Percentiles rank a stretch among this genome's conserved stretches.
These are phyloP conservation scores for Squalus acanthias DNA, from an alignment of 2,797 vertebrate genomes.

Conservation along the genomic window DNA sequence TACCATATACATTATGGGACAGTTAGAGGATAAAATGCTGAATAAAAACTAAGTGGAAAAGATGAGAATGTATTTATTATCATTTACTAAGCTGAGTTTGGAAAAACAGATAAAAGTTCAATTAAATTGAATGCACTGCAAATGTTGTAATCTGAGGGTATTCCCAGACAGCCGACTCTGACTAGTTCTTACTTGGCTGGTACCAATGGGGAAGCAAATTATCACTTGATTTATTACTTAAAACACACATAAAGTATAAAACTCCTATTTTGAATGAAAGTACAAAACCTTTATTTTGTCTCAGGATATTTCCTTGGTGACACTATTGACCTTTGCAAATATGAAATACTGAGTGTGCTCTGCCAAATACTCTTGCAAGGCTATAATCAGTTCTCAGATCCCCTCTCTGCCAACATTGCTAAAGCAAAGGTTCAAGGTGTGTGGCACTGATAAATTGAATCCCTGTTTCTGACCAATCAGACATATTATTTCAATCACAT, in stretches of 20 bases:
- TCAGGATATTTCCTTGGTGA: not conserved
- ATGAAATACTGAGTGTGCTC: not conserved
- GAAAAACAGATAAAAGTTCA: conserved; percentile 13
- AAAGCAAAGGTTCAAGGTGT: conserved; percentile 10
- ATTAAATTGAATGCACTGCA: not conserved
- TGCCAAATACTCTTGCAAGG: not conserved
- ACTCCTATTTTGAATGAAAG: not conserved
- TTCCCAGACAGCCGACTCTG: not conserved
- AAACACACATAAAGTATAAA: not conserved
- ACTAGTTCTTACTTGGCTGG: not conserved
- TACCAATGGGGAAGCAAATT: not conserved
- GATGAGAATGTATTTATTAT: not conserved
- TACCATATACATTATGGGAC: not conserved
- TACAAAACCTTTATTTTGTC: not conserved
- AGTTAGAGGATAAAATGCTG: not conserved
- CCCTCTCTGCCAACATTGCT: not conserved
- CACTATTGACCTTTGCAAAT: not conserved
- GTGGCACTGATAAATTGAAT: conserved; percentile 25
- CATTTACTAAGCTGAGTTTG: conserved; percentile 17
- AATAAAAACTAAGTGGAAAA: not conserved
- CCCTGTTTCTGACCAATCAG: not conserved
- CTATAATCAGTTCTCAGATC: not conserved
- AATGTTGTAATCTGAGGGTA: not conserved
- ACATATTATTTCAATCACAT: not conserved
- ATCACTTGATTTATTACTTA: not conserved